Base-by-base conservation (phyloP, 2,888 invertebrate genomes). In the Brachyptera putata region DNA sequence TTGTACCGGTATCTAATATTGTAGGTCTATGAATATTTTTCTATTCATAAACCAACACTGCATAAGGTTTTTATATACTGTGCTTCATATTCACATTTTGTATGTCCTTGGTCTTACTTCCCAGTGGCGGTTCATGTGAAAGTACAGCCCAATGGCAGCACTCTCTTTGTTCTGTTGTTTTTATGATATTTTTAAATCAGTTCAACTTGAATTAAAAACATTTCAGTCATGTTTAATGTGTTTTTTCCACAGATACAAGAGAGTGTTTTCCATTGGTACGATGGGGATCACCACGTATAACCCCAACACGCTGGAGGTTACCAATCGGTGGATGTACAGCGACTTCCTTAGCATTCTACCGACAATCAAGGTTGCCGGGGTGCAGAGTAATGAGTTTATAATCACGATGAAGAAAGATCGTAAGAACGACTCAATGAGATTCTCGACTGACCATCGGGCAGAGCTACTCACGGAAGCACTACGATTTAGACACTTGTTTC, bases 221-320 rank as follows among this genome's bases (percentile, higher is more conserved):
- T n/a, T n/a, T n/a, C n/a, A n/a, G n/a, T n/a, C n/a, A n/a, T n/a
- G n/a, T n/a, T n/a, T 36, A 34, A 53, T 14, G 41, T 41, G 9
- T 41, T 34, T 49, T 9, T 46, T 43, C 68, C 69, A 30, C 70
- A 91, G 90, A 72, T 99, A 99, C 78, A 96, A 95, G 76, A 82
- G 99, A 69, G 92, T 99, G 70, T 93, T 99, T 74, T 95, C 98
- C 7, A 87, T 99, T 71, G 98, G 98, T 58, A 91, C 94, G 39
- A 84, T 87, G 73, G 97, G 96, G 30, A 91, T 99, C 68, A 94
- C 97, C 49, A 99, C 99, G 1, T 98, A 98, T 77, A 97, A 97
- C 77, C 97, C 93, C n/a, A 83, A 80, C 64, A 87, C 83, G 67
- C 78, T 92, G 69, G 94, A 94, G 72, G 82, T 92, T 65, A 99